Evolutionary conservation across 2,113 vertebrate genomes (phyloP), one percentile per base, ranked within the genome.

Genomic region (Semicossyphus pulcher): DNA sequence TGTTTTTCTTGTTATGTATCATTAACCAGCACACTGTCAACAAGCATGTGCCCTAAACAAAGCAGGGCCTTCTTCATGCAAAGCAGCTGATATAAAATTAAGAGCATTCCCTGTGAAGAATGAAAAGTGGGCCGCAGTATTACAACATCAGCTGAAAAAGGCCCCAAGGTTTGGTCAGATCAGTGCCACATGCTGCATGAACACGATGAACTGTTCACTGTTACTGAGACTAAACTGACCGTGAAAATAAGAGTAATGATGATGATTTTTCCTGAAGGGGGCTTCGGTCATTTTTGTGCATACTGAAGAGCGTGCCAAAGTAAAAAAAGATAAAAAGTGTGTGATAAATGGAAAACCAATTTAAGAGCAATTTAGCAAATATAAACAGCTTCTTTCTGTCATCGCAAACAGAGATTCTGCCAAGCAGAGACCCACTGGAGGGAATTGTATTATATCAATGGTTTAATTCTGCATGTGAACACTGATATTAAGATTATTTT

Each of bases 1-100:
- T 86, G 90, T 84, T 91, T 72, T 86, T 69, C 56, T 54, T 80
- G 70, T 82, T 78, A 87, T 92, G 76, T 89, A 91, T 91, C 83
- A 93, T 90, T 91, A 92, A 93, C 89, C 41, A 88, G 80, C 51
- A 63, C 41, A 44, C 60, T 56, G 29, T 18, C 68, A 83, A 51
- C 63, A 26, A 59, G 39, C 58, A 54, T 16, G 61, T 67, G 45
- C 67, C 20, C 58, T 11, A 63, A 56, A 76, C 71, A 77, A 81
- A 70, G 62, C 48, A 51, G 48, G 25, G 36, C 11, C 36, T 7
- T 44, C 52, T 41, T 52, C 1, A 44, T 15, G 8, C 72, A 68
- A 63, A 23, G 56, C 32, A 61, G 28, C 37, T 60, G 44, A 80
- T 64, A 47, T 16, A 34, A 74, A 60, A 52, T 72, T 76, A 37